Evolutionary conservation across 1,140 invertebrate species (phyloP).

Genomic region (Phymastichus coffea): DNA sequence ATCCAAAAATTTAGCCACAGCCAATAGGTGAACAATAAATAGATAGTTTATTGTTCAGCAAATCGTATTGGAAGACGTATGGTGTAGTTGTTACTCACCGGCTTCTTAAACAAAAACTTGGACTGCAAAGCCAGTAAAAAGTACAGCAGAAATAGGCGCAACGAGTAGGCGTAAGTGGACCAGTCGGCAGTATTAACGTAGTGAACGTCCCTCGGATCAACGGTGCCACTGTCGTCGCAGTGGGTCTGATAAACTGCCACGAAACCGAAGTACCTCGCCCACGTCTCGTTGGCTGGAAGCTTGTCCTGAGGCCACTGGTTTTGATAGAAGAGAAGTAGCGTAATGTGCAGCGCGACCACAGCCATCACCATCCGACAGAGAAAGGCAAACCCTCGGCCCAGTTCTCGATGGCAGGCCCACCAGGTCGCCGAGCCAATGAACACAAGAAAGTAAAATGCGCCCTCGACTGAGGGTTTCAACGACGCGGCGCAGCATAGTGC

Average conservation of each 20-base stretch:
- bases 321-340: slow-evolving; percentile 82
- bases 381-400: slow-evolving; percentile 72
- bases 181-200: slow-evolving; percentile 64
- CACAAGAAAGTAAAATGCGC: slow-evolving; percentile 81
- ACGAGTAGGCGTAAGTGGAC: slow-evolving; percentile 73
- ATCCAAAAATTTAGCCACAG: too few species aligned
- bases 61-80: too few species aligned
- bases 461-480: slow-evolving; percentile 74
- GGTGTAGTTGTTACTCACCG: slow-evolving; percentile 64
- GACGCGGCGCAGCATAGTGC: slow-evolving; percentile 77
- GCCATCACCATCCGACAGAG: slow-evolving; percentile 71
- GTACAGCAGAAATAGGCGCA: slow-evolving; percentile 74
- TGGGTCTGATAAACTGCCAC: slow-evolving; percentile 62
- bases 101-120: slow-evolving; percentile 66
- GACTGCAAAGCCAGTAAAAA: slow-evolving; percentile 72
- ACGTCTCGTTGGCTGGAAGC: slow-evolving; percentile 67
- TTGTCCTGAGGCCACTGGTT: slow-evolving; percentile 78
- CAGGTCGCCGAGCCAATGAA: slow-evolving; percentile 85
- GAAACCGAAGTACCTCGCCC: slow-evolving; percentile 72
- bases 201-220: slow-evolving; percentile 63
- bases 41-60: too few species aligned
- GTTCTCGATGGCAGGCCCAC: slow-evolving; percentile 80
- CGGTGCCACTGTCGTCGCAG: slow-evolving; percentile 64
- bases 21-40: too few species aligned
- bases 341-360: slow-evolving; percentile 75